Evolutionary conservation across 2,888 invertebrate species (phyloP).

Genomic region (Aphelenchoides bicaudatus): DNA sequence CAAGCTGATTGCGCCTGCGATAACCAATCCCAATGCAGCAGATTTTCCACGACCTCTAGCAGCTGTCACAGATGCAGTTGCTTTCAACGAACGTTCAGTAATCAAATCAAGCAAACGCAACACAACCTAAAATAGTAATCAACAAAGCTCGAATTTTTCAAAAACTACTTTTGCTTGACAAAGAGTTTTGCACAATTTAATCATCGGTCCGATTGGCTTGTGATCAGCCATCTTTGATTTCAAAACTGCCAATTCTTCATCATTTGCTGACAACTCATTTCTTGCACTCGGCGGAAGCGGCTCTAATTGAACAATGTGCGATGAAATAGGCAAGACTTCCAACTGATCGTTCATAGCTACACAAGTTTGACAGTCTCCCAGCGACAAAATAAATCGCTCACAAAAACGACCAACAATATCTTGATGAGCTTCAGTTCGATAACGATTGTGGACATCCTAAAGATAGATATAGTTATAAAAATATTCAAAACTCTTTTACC

Average conservation of each 20-base stretch:
- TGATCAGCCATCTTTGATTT: slow-evolving; percentile 81
- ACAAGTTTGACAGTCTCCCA: slow-evolving; percentile 72
- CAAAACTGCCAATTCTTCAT: slow-evolving; percentile 71
- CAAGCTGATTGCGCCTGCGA: slow-evolving; percentile 68
- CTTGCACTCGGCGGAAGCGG: slow-evolving; percentile 65
- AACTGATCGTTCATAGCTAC: slow-evolving; percentile 90
- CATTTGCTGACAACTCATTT: slow-evolving; percentile 61
- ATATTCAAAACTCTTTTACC: slow-evolving; percentile 63
- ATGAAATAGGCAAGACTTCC: slow-evolving; percentile 84
- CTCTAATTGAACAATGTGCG: slow-evolving; percentile 77
- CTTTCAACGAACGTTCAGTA: slow-evolving; percentile 81
- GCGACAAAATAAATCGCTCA: slow-evolving; percentile 85
- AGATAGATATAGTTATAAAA: slow-evolving; percentile 22
- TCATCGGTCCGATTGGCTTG: slow-evolving; percentile 82
- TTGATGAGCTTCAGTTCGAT: slow-evolving; percentile 87
- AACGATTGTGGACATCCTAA: slow-evolving; percentile 86
- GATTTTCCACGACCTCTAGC: slow-evolving; percentile 93
- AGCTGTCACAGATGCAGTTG: slow-evolving; percentile 90
- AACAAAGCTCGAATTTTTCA: slow-evolving; percentile 5
- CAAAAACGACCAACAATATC: slow-evolving; percentile 90
- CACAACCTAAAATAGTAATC: slow-evolving; percentile 70
- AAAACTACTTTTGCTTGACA: slow-evolving; percentile 71
- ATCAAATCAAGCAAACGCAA: slow-evolving; percentile 89
- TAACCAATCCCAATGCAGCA: slow-evolving; percentile 79
- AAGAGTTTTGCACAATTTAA: slow-evolving; percentile 82